Base-by-base conservation (phyloP, 2,888 invertebrate species). In the Ditula angustiorana region DNA sequence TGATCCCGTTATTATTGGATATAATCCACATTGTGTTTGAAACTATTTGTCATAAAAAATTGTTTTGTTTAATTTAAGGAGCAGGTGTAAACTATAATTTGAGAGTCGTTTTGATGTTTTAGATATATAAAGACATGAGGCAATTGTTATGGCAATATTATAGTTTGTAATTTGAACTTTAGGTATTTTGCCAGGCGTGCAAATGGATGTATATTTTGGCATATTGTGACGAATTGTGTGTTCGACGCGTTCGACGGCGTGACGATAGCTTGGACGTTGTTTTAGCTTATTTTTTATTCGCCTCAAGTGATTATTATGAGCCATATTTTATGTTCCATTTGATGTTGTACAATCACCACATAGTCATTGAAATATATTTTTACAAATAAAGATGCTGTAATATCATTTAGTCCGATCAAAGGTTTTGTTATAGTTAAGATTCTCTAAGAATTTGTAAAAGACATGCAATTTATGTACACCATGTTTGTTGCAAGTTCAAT, bases 321-420 rank as follows among this genome's bases (percentile, higher is more conserved):
- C 90, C 91, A 90, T 90, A 90, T 86, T 83, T 81, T 82, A 79
- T 81, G 84, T 87, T 87, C 81, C 81, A 74, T 80, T 79, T 77
- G 79, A 63, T 77, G 75, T 76, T 82, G 82, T 88, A 86, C 83
- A 87, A 81, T 79, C 76, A 78, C 78, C 46, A 50, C 75, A 74
- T 79, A 81, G 77, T 80, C 80, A 77, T 78, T 73, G 75, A 78
- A 73, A 75, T 80, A 71, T 83, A 81, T 81, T 80, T 82, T 82
- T 83, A 71, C 79, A 78, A 72, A 72, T 70, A 67, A 64, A 72
- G 49, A 33, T 41, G 26, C 47, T 47, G 55, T 65, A 65, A 49
- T 60, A 30, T 30, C 37, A 35, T 30, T 53, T 62, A 58, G 61
- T 50, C 57, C 33, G 67, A 66, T 66, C 63, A 61, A 68, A 65